Conservation (phyloP, 1,140 invertebrate species). For the Atta texana region DNA sequence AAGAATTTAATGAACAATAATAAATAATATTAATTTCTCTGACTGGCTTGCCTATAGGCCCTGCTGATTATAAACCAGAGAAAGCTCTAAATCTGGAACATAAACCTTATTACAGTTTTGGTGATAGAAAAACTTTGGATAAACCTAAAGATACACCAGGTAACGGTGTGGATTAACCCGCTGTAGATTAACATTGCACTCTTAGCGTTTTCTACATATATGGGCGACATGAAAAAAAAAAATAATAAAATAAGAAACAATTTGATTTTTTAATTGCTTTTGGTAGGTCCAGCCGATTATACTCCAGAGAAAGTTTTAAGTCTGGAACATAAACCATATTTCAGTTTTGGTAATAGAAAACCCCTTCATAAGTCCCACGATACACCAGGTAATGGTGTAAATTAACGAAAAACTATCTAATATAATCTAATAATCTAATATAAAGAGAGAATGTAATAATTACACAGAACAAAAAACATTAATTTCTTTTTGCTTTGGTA, state of each 20-base stretch:
- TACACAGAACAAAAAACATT: slow-evolving; percentile 18
- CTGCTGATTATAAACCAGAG: slow-evolving; percentile 87
- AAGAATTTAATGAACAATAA: slow-evolving; percentile 24
- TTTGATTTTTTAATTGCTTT: slow-evolving; percentile 41
- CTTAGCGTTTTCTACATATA: slow-evolving; percentile 3
- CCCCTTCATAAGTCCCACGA: slow-evolving; percentile 70
- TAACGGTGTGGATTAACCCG: slow-evolving; percentile 52
- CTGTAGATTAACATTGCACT: not conserved
- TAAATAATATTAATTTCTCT: slow-evolving; percentile 48
- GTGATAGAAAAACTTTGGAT: slow-evolving; percentile 83
- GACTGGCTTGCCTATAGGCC: slow-evolving; percentile 79
- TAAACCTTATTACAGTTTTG: slow-evolving; percentile 88
- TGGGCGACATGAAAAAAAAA: not conserved
- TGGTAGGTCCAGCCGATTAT: slow-evolving; percentile 74
- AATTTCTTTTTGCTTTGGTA: slow-evolving; percentile 36
- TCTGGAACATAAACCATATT: slow-evolving; percentile 68
- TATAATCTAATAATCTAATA: not conserved
- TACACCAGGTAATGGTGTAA: slow-evolving; percentile 67
- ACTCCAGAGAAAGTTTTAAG: slow-evolving; percentile 70
- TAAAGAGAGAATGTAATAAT: slow-evolving; percentile 14
- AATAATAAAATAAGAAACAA: not conserved
- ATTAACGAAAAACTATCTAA: not conserved
- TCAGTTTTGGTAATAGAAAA: slow-evolving; percentile 76
- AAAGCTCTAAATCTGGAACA: slow-evolving; percentile 88
- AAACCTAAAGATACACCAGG: slow-evolving; percentile 77